These are phyloP conservation scores for Helicoverpa zea DNA, from an alignment of 1,140 invertebrate genomes.

Conservation along the genomic window DNA sequence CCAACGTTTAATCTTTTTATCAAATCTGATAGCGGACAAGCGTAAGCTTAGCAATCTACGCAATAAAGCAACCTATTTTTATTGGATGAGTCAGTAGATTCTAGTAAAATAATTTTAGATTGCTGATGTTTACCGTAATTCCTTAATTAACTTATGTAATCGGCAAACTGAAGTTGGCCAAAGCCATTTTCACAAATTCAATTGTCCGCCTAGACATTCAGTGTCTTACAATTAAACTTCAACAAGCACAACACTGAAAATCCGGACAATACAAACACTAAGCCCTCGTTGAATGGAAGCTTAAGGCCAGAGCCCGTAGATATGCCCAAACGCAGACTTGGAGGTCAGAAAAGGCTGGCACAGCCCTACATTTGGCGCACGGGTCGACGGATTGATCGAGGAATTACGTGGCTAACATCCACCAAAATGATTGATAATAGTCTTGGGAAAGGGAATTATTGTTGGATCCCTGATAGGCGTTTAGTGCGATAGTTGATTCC, in stretches of 20 bases:
- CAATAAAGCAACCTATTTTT: neutral
- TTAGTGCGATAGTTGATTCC: conserved; percentile 52
- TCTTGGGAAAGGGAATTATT: conserved; percentile 54
- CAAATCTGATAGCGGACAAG: neutral
- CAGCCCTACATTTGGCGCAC: conserved; percentile 32
- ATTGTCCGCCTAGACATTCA: no score
- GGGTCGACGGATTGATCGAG: conserved; percentile 59
- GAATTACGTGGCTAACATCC: conserved; percentile 61
- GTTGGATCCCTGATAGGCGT: conserved; percentile 48
- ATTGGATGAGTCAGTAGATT: neutral
- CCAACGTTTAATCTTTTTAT: neutral
- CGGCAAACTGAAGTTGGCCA: neutral
- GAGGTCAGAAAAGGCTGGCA: conserved; percentile 9
- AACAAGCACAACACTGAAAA: conserved; percentile 8
- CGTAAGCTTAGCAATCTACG: neutral
- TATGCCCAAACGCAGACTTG: conserved; percentile 20
- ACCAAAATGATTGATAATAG: conserved; percentile 57
- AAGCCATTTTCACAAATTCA: neutral
- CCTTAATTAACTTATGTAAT: neutral
- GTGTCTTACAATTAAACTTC: neutral
- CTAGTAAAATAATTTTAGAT: neutral
- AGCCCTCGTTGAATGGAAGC: conserved; percentile 21
- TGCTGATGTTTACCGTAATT: neutral
- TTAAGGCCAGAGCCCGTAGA: conserved; percentile 2
- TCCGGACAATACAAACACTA: conserved; percentile 12